Percentiles rank a stretch among this genome's conserved stretches.
Evolutionary conservation across 2,113 vertebrate genomes (phyloP).

Genomic region (Sinosuthora webbiana): DNA sequence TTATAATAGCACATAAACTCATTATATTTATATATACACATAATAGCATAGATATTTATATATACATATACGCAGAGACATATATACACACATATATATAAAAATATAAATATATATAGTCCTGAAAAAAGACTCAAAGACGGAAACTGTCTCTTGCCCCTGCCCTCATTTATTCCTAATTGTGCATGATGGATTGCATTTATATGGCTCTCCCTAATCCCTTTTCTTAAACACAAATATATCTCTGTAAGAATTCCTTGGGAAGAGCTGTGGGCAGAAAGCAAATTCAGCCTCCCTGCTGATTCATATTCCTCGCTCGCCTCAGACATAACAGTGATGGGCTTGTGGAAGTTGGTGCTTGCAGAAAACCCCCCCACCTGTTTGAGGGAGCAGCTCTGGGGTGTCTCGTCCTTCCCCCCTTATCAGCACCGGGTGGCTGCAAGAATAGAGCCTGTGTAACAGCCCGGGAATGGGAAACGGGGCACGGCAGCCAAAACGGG

Average conservation of each 20-base stretch:
- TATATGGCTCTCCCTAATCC: background rate
- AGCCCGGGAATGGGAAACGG: background rate
- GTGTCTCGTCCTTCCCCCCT: background rate
- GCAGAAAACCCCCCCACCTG: background rate
- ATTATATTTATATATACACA: background rate
- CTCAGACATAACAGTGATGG: background rate
- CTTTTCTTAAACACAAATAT: slow-evolving; percentile 6
- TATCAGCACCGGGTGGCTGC: slow-evolving; percentile 1
- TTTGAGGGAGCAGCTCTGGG: background rate
- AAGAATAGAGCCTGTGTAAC: slow-evolving; percentile 56
- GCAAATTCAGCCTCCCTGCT: background rate
- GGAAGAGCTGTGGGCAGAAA: slow-evolving; percentile 30
- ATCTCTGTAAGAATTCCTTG: slow-evolving; percentile 11
- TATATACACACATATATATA: background rate
- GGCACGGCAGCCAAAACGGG: slow-evolving; percentile 49
- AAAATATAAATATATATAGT: no score
- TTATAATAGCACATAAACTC: background rate
- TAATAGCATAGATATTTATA: background rate
- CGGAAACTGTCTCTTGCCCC: background rate
- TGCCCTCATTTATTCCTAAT: background rate
- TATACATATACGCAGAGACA: fast-evolving
- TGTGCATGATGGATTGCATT: slow-evolving; percentile 17
- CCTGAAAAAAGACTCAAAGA: background rate
- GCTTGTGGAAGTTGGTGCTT: background rate
- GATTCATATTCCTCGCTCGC: background rate